phyloP scores from a whole-genome alignment of 1,140 invertebrate species.

The Drosophila kikkawai region DNA sequence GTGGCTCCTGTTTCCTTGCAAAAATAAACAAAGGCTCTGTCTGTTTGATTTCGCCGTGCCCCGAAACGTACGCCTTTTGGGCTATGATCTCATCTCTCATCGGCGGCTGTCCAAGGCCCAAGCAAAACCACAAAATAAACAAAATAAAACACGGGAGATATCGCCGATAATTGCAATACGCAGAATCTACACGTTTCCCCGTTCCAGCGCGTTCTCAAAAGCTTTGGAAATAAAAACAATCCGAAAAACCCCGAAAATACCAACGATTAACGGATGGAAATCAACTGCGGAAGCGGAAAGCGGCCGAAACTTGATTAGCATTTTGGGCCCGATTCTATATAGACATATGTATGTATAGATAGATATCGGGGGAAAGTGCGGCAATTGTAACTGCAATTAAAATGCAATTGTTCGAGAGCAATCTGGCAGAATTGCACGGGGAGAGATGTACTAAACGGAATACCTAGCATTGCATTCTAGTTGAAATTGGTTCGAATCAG shows the following conservation, averaged over 20 bases:
- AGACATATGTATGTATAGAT: slow-evolving; percentile 1
- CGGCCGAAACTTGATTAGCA: slow-evolving; percentile 50
- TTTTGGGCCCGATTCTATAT: slow-evolving; percentile 29
- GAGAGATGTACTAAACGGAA: slow-evolving; percentile 23
- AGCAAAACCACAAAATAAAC: slow-evolving; percentile 37
- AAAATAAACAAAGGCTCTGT: slow-evolving; percentile 19
- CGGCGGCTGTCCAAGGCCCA: slow-evolving; percentile 19
- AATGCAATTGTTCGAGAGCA: slow-evolving; percentile 50
- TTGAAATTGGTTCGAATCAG: slow-evolving; percentile 40
- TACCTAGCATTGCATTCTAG: slow-evolving; percentile 20
- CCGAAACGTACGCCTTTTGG: slow-evolving; percentile 10
- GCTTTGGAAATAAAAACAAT: background rate
- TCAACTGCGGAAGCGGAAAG: slow-evolving; percentile 49
- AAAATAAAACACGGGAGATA: slow-evolving; percentile 27
- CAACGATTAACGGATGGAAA: slow-evolving; percentile 44
- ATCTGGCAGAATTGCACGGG: slow-evolving; percentile 13
- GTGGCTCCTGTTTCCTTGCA: slow-evolving; percentile 7
- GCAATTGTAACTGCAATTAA: slow-evolving; percentile 63
- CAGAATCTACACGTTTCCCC: slow-evolving; percentile 36
- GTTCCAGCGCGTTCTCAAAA: background rate
- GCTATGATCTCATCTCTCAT: slow-evolving; percentile 39
- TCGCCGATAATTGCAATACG: slow-evolving; percentile 33
- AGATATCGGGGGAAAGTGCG: slow-evolving; percentile 4
- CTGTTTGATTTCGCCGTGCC: slow-evolving; percentile 6
- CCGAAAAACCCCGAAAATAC: slow-evolving; percentile 3